Percentiles rank a stretch among this genome's conserved stretches.
These are phyloP conservation scores for Lethrus apterus DNA, from an alignment of 1,140 invertebrate genomes.

Conservation along the genomic window DNA sequence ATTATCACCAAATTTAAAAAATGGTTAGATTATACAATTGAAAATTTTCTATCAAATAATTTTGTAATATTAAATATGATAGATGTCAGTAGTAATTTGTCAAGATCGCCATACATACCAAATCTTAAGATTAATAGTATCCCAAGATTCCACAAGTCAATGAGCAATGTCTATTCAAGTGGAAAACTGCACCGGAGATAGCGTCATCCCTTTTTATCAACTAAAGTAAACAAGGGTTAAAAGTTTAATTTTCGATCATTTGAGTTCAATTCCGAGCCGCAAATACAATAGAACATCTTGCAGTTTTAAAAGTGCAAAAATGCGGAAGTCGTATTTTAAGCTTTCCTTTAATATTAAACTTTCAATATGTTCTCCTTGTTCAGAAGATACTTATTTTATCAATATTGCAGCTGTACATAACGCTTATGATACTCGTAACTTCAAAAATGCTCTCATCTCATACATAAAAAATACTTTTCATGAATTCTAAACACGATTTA, in stretches of 20 bases:
- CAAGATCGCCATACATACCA: constrained; percentile 8
- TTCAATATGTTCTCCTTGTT: constrained; percentile 6
- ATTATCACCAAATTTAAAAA: too few species aligned
- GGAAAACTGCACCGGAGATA: constrained; percentile 11
- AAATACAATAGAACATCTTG: not conserved
- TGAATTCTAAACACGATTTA: not conserved
- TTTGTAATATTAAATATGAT: too few species aligned
- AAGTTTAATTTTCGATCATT: not conserved
- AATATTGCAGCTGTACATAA: constrained; percentile 6
- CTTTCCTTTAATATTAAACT: constrained; percentile 11
- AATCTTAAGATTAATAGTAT: constrained; percentile 15
- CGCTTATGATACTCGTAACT: not conserved
- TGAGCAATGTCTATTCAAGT: constrained; percentile 13
- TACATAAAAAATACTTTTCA: not conserved
- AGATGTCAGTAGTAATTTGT: constrained; percentile 9
- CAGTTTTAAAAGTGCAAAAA: not conserved
- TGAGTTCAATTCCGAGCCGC: not conserved
- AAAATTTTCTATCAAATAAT: too few species aligned
- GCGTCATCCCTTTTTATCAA: constrained; percentile 9
- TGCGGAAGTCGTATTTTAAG: constrained; percentile 6
- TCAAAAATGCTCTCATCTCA: not conserved
- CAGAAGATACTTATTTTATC: constrained; percentile 6
- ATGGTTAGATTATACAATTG: too few species aligned
- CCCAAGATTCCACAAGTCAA: constrained; percentile 10
- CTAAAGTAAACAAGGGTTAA: constrained; percentile 13